Evolutionary conservation across 2,113 vertebrate genomes (phyloP).

Genomic region (Columba janthina): DNA sequence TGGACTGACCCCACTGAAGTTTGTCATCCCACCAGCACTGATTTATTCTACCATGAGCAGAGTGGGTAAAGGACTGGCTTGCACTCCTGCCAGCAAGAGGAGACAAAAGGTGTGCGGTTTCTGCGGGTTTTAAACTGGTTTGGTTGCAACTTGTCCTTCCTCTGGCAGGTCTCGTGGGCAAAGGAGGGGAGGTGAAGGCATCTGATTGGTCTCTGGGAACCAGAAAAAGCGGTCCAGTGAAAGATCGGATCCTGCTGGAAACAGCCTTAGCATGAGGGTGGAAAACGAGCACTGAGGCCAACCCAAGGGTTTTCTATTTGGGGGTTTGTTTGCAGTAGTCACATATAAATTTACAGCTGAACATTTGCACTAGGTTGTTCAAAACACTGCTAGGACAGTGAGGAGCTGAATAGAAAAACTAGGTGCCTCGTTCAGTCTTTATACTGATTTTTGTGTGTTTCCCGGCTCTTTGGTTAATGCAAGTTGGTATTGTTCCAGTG

Average conservation of each 20-base stretch:
- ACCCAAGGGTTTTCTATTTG: neutral
- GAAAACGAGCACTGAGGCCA: neutral
- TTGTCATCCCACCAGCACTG: neutral
- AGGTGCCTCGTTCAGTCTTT: neutral
- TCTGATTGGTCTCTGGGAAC: slow-evolving; percentile 16
- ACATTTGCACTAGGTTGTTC: fast-evolving
- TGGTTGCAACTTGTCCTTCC: neutral
- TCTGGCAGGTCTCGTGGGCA: neutral
- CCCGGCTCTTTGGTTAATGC: fast-evolving
- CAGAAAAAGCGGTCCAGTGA: slow-evolving; percentile 42
- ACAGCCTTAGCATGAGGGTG: neutral
- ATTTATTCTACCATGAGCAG: neutral
- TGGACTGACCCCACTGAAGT: neutral
- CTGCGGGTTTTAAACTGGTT: neutral
- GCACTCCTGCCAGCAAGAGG: neutral
- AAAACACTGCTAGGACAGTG: neutral
- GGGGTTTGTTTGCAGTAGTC: neutral
- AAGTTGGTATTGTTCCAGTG: fast-evolving
- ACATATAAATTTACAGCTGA: neutral
- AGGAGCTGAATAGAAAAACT: neutral
- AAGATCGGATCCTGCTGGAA: neutral
- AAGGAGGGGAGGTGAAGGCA: neutral
- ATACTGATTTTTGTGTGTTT: neutral
- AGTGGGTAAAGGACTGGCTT: neutral
- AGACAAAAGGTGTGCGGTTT: neutral